Percentiles rank a stretch among this genome's conserved stretches.
Conservation (phyloP, 2,888 invertebrate genomes). For the Empis livida region DNA sequence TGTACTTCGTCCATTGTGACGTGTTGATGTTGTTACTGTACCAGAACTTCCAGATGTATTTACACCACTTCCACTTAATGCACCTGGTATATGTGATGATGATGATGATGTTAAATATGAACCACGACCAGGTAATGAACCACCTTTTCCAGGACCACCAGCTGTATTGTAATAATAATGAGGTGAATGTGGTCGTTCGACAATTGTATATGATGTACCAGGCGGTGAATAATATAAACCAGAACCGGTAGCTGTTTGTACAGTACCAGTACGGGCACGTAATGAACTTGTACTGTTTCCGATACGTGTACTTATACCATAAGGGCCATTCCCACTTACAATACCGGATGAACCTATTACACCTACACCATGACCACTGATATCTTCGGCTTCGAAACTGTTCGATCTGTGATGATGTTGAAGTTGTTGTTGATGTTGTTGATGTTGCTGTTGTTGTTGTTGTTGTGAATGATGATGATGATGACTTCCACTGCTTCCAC, state of each 20-base stretch:
- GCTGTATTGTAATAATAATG: constrained; percentile 41
- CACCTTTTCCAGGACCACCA: constrained; percentile 33
- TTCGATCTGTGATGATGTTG: constrained; percentile 23
- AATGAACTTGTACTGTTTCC: constrained; percentile 36
- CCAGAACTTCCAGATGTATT: constrained; percentile 16
- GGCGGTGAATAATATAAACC: constrained; percentile 77
- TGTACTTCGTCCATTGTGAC: constrained; percentile 37
- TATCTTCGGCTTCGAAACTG: constrained; percentile 37
- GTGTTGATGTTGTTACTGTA: constrained; percentile 29
- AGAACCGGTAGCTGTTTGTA: constrained; percentile 38
- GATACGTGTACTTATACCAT: constrained; percentile 26
- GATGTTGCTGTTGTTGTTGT: constrained; percentile 1
- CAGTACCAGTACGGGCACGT: constrained; percentile 43
- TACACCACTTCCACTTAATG: constrained; percentile 30
- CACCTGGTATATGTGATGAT: constrained; percentile 40
- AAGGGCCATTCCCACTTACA: constrained; percentile 20
- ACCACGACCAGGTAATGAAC: constrained; percentile 37
- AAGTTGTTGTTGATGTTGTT: neutral
- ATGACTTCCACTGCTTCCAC: constrained; percentile 20
- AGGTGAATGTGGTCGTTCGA: constrained; percentile 62
- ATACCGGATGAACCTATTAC: constrained; percentile 27
- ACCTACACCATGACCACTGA: constrained; percentile 23
- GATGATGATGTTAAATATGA: constrained; percentile 58
- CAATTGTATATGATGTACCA: constrained; percentile 78
- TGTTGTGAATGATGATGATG: constrained; percentile 18